phyloP scores from a whole-genome alignment of 2,888 invertebrate genomes.

The Ecdyonurus torrentis region DNA sequence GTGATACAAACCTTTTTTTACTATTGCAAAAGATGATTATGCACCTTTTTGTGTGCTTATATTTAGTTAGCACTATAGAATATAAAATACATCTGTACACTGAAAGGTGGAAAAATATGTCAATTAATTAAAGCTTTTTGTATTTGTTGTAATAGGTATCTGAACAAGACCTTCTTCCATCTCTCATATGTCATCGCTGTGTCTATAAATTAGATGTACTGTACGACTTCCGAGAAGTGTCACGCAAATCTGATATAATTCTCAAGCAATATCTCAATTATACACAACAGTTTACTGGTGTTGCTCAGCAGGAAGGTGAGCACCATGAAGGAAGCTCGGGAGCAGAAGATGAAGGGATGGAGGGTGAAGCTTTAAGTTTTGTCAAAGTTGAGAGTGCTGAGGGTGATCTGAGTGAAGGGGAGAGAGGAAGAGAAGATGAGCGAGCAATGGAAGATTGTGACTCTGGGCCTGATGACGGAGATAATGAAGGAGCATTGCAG shows the following conservation, averaged over 20 bases:
- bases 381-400: constrained; percentile 6
- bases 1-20: too few relatives aligned
- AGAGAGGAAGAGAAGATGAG: constrained; percentile 1
- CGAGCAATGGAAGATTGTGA: not conserved
- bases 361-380: not conserved
- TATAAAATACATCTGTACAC: too few relatives aligned
- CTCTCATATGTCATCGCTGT: constrained; percentile 60
- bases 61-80: too few relatives aligned
- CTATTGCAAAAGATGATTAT: too few relatives aligned
- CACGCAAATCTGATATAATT: constrained; percentile 56
- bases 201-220: constrained; percentile 57
- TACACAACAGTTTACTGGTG: constrained; percentile 41
- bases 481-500: constrained; percentile 47
- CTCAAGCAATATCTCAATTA: constrained; percentile 59
- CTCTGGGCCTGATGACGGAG: constrained; percentile 16
- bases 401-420: constrained; percentile 2
- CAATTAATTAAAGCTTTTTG: too few relatives aligned
- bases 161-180: constrained; percentile 57
- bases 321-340: not conserved
- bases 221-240: constrained; percentile 57
- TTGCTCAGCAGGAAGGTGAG: constrained; percentile 25
- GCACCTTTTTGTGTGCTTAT: too few relatives aligned
- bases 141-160: constrained; percentile 42
- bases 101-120: too few relatives aligned
- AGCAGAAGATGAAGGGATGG: not conserved